A percentile compares a stretch with the other conserved stretches of the same genome.
Evolutionary conservation across 2,113 vertebrate genomes (phyloP).

Genomic region (Triplophysa siluroides): DNA sequence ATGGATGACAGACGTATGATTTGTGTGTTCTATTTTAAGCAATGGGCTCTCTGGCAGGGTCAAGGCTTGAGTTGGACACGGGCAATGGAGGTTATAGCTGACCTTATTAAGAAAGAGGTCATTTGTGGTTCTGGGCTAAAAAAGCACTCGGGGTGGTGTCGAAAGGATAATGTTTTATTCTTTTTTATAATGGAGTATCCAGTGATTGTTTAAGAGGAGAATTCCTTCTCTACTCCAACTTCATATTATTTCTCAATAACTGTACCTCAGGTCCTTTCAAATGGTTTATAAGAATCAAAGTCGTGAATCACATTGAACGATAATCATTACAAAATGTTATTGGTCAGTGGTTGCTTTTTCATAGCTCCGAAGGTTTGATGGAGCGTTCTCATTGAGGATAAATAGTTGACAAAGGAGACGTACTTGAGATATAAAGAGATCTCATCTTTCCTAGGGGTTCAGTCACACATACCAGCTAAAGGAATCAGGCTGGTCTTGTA

Average conservation of each 20-base stretch:
- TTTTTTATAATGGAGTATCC: background rate
- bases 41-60: conserved; percentile 29
- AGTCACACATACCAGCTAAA: too few relatives aligned
- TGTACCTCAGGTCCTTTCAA: too few relatives aligned
- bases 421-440: too few relatives aligned
- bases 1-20: conserved; percentile 42
- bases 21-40: conserved; percentile 46
- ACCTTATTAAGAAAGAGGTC: conserved; percentile 23
- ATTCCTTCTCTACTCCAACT: background rate
- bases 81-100: conserved; percentile 10
- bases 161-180: background rate
- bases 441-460: too few relatives aligned
- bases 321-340: too few relatives aligned
- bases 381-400: too few relatives aligned
- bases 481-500: too few relatives aligned
- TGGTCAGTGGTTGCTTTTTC: too few relatives aligned
- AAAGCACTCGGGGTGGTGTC: background rate
- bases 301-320: too few relatives aligned
- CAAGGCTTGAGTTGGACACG: conserved; percentile 40
- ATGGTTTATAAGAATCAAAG: too few relatives aligned
- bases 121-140: background rate
- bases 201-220: conserved; percentile 4
- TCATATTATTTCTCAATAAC: background rate
- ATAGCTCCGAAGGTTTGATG: too few relatives aligned
- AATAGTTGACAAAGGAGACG: too few relatives aligned